Evolutionary conservation across 2,113 vertebrate species (phyloP).

Genomic region (Podarcis cretensis): DNA sequence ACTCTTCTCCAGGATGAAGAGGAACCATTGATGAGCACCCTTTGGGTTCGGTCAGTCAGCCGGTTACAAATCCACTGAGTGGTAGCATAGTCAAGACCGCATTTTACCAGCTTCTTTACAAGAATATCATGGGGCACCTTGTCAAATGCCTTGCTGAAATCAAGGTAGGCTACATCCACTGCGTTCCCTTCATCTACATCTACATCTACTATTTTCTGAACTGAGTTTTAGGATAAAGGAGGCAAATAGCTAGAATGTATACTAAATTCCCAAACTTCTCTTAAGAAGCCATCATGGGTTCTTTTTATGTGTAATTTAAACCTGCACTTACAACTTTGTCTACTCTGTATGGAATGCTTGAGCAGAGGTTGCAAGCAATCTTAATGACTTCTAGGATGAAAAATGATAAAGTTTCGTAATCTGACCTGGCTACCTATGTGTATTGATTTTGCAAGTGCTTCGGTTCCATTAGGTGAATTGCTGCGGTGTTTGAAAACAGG

Average conservation of each 20-base stretch:
- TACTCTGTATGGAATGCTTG: conserved; percentile 57
- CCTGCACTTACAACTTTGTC: conserved; percentile 46
- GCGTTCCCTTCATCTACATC: no score
- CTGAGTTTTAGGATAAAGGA: neutral
- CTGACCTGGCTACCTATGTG: conserved; percentile 32
- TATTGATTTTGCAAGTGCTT: conserved; percentile 49
- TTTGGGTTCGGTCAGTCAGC: no score
- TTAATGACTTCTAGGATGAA: conserved; percentile 56
- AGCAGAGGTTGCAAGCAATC: conserved; percentile 52
- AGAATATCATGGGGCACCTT: no score
- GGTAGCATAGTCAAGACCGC: no score
- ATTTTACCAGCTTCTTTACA: no score
- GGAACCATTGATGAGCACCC: no score
- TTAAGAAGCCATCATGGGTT: neutral
- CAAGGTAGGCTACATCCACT: no score
- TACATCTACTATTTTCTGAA: neutral
- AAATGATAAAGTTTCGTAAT: conserved; percentile 46
- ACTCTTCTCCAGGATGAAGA: no score
- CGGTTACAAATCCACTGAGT: no score
- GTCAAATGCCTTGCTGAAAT: no score
- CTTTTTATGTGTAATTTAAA: conserved; percentile 45
- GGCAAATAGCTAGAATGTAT: neutral
- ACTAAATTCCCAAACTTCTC: neutral
- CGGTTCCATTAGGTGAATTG: conserved; percentile 45
- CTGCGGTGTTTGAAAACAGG: conserved; percentile 14